A percentile compares a stretch with the other conserved stretches of the same genome.
Evolutionary conservation across 2,113 vertebrate species (phyloP).

Genomic region (Syngnathus typhle): DNA sequence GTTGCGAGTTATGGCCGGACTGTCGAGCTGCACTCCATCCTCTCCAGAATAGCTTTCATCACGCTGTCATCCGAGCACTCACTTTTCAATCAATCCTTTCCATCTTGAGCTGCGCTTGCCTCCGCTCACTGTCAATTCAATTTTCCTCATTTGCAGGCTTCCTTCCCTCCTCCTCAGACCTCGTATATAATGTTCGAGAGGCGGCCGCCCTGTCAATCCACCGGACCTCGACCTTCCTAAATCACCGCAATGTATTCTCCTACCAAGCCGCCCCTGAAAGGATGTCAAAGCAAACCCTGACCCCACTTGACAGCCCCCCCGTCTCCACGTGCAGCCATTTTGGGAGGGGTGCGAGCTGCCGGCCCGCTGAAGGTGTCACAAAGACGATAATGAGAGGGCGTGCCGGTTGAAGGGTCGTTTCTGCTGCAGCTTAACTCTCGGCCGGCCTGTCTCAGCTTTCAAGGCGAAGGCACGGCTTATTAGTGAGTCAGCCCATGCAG

Average conservation of each 20-base stretch:
- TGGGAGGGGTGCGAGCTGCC: constrained; percentile 19
- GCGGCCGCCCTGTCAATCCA: constrained; percentile 44
- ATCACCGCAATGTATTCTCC: constrained; percentile 62
- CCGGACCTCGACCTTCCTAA: constrained; percentile 58
- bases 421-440: too few relatives aligned
- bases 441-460: too few relatives aligned
- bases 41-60: constrained; percentile 7
- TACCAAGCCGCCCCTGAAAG: constrained; percentile 55
- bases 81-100: constrained; percentile 39
- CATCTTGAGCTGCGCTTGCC: constrained; percentile 9
- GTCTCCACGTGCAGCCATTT: constrained; percentile 55
- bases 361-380: constrained; percentile 29
- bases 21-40: not conserved
- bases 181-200: constrained; percentile 43
- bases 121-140: constrained; percentile 29
- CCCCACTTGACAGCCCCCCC: constrained; percentile 61
- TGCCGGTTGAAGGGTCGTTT: constrained; percentile 19
- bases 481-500: too few relatives aligned
- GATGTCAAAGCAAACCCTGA: constrained; percentile 37
- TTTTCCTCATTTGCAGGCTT: constrained; percentile 12
- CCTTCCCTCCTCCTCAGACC: constrained; percentile 22
- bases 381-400: constrained; percentile 25
- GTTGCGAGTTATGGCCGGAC: not conserved
- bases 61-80: not conserved
- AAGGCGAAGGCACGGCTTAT: too few relatives aligned